Evolutionary conservation across 2,113 vertebrate genomes (phyloP), one percentile per base, ranked within the genome.

Genomic region (Chroicocephalus ridibundus): DNA sequence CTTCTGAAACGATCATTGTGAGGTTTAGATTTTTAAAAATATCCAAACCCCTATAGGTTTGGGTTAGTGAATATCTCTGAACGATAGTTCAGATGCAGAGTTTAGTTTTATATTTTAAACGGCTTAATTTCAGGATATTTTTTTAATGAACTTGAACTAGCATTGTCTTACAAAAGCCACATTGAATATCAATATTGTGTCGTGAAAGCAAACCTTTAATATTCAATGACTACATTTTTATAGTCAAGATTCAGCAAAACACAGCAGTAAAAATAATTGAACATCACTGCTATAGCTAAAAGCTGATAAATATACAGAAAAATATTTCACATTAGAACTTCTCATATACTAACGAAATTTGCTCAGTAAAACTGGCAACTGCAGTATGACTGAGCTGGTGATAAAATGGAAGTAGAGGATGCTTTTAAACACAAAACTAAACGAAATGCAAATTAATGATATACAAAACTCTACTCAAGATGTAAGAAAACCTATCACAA

Each of bases 361-460:
- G 16, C 26, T 89, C 36, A 82, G 65, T 89, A 68, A 91, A 94
- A 75, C n/a, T 71, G n/a, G 44, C 58, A 84, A 89, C 32, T 79
- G 62, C 58, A 71, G 13, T 85, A 52, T 65, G 58, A 82, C 34
- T 93, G 55, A 86, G 40, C 52, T 91, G 69, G 36, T 91, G 72
- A 94, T 86, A 80, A 91, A 93, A 89, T 54, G 31, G 49, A 91
- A 93, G 82, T 29, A 83, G 29, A 78, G 5, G 22, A 77, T 68
- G 55, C 49, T 92, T 95, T 88, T 61, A 86, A 83, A 68, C 42
- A 80, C 77, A 82, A 57, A 91, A 89, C 49, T 93, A 89, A 82
- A 86, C 61, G 29, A 92, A 90, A 89, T 84, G 54, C 25, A 87
- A 84, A 93, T 82, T 89, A 85, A 82, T 85, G 66, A 74, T 69